phyloP scores from a whole-genome alignment of 2,888 invertebrate genomes.

The Cephonodes hylas region DNA sequence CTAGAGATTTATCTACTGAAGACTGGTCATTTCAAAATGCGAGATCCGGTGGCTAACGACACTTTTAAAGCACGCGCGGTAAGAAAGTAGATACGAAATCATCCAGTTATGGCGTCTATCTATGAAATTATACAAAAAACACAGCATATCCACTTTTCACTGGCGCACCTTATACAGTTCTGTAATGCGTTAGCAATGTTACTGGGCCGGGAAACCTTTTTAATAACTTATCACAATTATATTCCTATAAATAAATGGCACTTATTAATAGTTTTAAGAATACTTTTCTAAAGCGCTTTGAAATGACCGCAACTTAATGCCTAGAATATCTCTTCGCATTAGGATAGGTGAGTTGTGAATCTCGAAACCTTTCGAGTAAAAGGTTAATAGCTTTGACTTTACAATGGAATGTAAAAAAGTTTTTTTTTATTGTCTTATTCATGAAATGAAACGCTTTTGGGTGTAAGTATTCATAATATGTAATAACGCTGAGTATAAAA shows the following conservation, averaged over 20 bases:
- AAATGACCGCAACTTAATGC: background rate
- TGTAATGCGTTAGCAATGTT: conserved; percentile 54
- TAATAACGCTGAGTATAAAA: conserved; percentile 1
- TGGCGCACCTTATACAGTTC: conserved; percentile 61
- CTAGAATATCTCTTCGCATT: too few species aligned
- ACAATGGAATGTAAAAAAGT: background rate
- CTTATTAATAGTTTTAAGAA: background rate
- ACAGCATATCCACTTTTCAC: conserved; percentile 60
- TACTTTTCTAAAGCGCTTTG: background rate
- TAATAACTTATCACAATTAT: conserved; percentile 12
- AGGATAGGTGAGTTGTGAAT: background rate
- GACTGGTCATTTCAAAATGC: conserved; percentile 17
- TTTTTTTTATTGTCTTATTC: background rate
- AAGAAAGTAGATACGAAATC: conserved; percentile 60
- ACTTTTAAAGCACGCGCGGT: conserved; percentile 28
- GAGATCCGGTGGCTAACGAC: conserved; percentile 21
- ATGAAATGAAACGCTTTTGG: background rate
- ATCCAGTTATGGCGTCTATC: conserved; percentile 62
- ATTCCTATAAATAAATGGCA: conserved; percentile 11
- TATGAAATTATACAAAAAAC: conserved; percentile 72
- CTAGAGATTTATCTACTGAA: conserved; percentile 14
- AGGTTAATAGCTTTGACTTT: background rate
- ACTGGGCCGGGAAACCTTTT: conserved; percentile 59
- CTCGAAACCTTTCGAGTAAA: background rate
- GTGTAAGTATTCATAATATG: conserved; percentile 2